Evolutionary conservation across 1,140 invertebrate genomes (phyloP).

Genomic region (Globodera rostochiensis): DNA sequence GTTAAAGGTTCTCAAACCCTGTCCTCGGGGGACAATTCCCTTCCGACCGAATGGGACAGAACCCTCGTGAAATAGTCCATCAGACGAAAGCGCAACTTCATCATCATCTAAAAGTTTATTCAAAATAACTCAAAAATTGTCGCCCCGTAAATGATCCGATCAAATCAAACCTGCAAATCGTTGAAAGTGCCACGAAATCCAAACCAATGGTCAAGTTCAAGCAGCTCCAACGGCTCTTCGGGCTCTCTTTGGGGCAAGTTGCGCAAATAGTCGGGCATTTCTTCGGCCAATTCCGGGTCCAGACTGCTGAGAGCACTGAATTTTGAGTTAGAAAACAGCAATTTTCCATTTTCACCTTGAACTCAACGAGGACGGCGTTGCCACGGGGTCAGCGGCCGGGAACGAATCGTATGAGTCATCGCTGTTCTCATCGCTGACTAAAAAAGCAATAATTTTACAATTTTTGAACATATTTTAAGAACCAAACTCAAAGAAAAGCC

Average conservation of each 20-base stretch:
- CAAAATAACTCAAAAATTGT: background rate
- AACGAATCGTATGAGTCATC: background rate
- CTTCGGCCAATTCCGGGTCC: conserved; percentile 26
- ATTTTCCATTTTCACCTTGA: background rate
- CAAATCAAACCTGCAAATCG: conserved; percentile 31
- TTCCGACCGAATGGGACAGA: background rate
- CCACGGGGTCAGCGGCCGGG: background rate
- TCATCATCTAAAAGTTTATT: background rate
- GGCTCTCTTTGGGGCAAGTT: background rate
- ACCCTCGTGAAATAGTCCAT: conserved; percentile 20
- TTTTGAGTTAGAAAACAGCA: background rate
- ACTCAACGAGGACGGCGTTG: background rate
- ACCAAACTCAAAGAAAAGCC: too few species aligned
- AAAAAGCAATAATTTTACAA: too few species aligned
- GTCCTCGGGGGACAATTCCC: background rate
- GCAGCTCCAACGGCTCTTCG: conserved; percentile 19
- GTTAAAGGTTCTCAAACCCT: conserved; percentile 5
- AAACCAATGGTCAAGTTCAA: conserved; percentile 44
- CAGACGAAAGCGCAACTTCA: background rate
- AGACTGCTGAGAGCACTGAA: conserved; percentile 10
- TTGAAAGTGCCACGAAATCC: conserved; percentile 39
- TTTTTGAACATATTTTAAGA: too few species aligned
- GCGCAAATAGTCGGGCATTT: background rate
- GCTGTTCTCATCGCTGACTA: background rate
- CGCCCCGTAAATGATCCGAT: background rate